phyloP scores from a whole-genome alignment of 2,888 invertebrate genomes.

The Opisthograptis luteolata region DNA sequence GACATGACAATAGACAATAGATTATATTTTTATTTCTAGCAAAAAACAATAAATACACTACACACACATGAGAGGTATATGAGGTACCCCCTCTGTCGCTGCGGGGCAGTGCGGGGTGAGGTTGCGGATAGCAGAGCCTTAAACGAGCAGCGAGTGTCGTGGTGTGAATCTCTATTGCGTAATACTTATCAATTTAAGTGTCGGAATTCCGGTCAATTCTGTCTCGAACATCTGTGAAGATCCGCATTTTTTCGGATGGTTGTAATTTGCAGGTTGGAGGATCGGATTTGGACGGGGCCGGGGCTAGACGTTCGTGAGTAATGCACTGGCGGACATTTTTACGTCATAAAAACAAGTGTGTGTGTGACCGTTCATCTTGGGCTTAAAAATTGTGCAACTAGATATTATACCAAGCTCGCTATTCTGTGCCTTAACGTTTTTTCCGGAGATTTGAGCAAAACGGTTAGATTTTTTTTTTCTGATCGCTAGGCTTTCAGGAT shows the following conservation, averaged over 20 bases:
- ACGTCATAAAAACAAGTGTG: background rate
- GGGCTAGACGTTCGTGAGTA: background rate
- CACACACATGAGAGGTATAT: too few species aligned
- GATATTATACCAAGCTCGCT: too few species aligned
- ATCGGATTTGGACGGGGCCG: background rate
- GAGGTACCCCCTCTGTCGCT: too few species aligned
- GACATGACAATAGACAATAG: too few species aligned
- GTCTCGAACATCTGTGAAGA: conserved; percentile 11
- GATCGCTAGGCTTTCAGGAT: too few species aligned
- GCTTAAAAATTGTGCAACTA: too few species aligned
- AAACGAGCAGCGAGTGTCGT: conserved; percentile 11
- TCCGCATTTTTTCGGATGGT: conserved; percentile 13
- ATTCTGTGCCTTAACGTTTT: too few species aligned
- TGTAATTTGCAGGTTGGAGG: background rate
- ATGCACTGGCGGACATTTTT: background rate
- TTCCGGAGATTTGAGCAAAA: too few species aligned
- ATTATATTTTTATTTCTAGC: too few species aligned
- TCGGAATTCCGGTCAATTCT: conserved; percentile 19
- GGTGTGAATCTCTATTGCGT: conserved; percentile 19
- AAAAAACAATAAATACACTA: too few species aligned
- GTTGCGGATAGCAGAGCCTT: background rate
- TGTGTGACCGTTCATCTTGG: background rate
- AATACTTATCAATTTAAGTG: conserved; percentile 20
- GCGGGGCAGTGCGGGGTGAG: too few species aligned
- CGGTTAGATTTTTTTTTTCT: too few species aligned